Percentiles rank a stretch among this genome's conserved stretches.
Conservation (phyloP, 2,113 vertebrate genomes). For the Etheostoma spectabile region DNA sequence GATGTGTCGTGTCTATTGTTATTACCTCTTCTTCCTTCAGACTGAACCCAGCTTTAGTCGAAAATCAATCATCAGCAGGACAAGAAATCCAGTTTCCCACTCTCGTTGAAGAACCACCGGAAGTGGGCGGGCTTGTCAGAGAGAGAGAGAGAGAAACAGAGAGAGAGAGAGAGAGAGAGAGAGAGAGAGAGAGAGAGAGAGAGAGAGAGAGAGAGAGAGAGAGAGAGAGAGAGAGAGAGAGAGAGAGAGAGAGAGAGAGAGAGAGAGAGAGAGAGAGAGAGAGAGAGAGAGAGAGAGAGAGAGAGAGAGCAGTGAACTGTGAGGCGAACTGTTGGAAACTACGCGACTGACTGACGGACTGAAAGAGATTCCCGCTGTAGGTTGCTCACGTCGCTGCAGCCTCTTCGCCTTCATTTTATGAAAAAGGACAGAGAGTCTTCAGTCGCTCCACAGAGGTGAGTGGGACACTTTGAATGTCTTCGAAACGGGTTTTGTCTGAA, state of each 20-base stretch:
- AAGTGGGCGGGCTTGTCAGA: constrained; percentile 78
- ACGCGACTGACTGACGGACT: constrained; percentile 34
- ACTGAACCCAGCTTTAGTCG: neutral
- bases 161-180: neutral
- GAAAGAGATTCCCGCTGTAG: constrained; percentile 56
- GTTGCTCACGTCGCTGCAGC: constrained; percentile 60
- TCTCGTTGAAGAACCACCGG: constrained; percentile 65
- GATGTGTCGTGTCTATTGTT: neutral
- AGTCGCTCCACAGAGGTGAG: constrained; percentile 74
- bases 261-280: constrained; percentile 40
- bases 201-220: constrained; percentile 46
- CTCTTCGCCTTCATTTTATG: constrained; percentile 71
- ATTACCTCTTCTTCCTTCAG: neutral
- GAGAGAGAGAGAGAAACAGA: constrained; percentile 16
- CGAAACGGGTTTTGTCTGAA: neutral
- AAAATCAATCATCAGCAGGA: constrained; percentile 7
- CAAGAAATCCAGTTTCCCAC: constrained; percentile 23
- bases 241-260: constrained; percentile 39
- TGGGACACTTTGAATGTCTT: neutral
- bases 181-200: constrained; percentile 40
- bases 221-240: constrained; percentile 38
- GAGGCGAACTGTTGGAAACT: constrained; percentile 72
- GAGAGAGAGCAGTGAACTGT: constrained; percentile 64
- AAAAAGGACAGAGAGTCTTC: constrained; percentile 54
- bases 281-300: constrained; percentile 40